Evolutionary conservation across 2,113 vertebrate species (phyloP), one percentile per base, ranked within the genome.

Genomic region (Cheilinus undulatus): DNA sequence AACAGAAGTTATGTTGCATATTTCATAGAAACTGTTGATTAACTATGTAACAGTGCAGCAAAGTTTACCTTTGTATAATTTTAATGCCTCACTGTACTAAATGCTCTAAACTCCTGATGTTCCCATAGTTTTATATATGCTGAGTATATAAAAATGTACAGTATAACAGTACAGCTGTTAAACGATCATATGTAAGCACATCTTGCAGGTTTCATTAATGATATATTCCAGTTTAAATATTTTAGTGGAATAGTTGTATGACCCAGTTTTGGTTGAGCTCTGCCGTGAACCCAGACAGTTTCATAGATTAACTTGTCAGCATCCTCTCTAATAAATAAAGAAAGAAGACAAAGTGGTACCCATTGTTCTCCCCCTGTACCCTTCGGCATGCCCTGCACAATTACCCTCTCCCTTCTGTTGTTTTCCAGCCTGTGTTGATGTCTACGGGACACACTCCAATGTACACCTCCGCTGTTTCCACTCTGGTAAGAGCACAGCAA

Each of bases 361-460:
- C 57, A 7, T 40, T 74, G 53, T 72, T 71, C 57, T 49, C 54
- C 70, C 69, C 62, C 69, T 48, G 63, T 57, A 27, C 63, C 7
- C 65, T 7, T 82, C 76, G 2, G 40, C 76, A 68, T 46, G 69
- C 40, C 57, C 54, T 24, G 52, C 80, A 87, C 71, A 89, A 65
- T 92, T 60, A 92, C 73, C 83, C 75, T 92, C 74, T 90, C 69
- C 83, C 86, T 88, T 84, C 76, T 93, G 83, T 91, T 91, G 84
- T 93, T 91, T 92, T 92, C 53, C 94, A 94, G 93, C 94, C 94
- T 82, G 93, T 95, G 86, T 88, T 94, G 91, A 92, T 95, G 91
- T 94, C 93, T 49, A 86, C 93, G 12, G 93, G 94, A 86, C 94
- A 94, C 87, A 94, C 93, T 71, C 94, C 94, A 80, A 90, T 94